phyloP scores from a whole-genome alignment of 2,113 vertebrate species.

The Lampris megalopsis region DNA sequence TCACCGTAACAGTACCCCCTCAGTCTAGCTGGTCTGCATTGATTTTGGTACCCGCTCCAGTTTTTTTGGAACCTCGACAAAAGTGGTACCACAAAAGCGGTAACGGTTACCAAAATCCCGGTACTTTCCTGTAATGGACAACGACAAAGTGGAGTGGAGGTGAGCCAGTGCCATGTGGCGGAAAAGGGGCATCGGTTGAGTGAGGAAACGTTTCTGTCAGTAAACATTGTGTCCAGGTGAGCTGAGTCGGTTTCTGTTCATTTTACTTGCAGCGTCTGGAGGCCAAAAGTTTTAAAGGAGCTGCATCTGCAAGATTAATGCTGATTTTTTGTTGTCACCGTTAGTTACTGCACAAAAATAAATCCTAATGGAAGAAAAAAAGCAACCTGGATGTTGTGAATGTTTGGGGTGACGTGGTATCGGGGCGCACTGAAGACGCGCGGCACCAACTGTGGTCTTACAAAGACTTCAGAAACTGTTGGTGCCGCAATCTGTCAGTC shows the following conservation, averaged over 20 bases:
- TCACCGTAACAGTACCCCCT: too few species aligned
- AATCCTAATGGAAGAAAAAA: not conserved
- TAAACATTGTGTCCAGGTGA: too few species aligned
- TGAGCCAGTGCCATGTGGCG: not conserved
- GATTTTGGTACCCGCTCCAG: too few species aligned
- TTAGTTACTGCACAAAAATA: not conserved
- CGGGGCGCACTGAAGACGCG: slow-evolving; percentile 15
- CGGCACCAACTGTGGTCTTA: slow-evolving; percentile 1
- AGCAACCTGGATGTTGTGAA: not conserved
- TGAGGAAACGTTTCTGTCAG: too few species aligned
- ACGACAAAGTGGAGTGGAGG: not conserved
- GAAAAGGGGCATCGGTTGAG: too few species aligned
- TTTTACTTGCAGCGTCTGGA: not conserved
- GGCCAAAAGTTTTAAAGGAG: not conserved
- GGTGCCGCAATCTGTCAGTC: slow-evolving; percentile 4
- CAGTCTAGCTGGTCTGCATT: too few species aligned
- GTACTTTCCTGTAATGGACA: not conserved
- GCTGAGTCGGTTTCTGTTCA: not conserved
- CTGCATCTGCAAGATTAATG: not conserved
- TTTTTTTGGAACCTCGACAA: too few species aligned
- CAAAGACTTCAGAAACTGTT: not conserved
- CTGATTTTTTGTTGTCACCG: not conserved
- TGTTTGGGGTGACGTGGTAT: not conserved
- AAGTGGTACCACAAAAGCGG: too few species aligned
- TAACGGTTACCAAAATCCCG: too few species aligned